Conservation (phyloP, 2,113 vertebrate genomes). For the Verasper variegatus region DNA sequence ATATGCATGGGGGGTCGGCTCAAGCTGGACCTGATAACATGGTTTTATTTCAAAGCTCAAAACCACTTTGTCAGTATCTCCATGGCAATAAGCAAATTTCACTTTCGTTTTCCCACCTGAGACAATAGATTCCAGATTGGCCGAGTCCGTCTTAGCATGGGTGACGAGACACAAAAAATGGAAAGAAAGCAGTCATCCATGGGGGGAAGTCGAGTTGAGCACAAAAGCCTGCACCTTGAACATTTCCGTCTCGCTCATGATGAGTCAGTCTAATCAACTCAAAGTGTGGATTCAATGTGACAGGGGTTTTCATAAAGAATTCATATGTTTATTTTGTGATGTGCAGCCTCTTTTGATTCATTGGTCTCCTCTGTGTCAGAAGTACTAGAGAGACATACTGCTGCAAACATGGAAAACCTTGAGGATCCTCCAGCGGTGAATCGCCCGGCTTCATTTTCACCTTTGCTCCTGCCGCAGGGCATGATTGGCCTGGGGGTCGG, state of each 20-base stretch:
- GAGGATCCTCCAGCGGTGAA: slow-evolving; percentile 26
- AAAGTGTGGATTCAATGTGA: slow-evolving; percentile 2
- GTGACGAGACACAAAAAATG: slow-evolving; percentile 10
- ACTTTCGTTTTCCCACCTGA: slow-evolving; percentile 11
- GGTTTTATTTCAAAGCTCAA: not conserved
- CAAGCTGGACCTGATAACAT: not conserved
- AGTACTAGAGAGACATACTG: slow-evolving; percentile 1
- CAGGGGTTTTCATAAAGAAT: too few relatives aligned
- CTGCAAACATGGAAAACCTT: slow-evolving; percentile 41
- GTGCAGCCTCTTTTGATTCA: slow-evolving; percentile 11
- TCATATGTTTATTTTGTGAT: slow-evolving; percentile 2
- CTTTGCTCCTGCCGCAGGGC: slow-evolving; percentile 52
- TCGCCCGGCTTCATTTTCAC: slow-evolving; percentile 37
- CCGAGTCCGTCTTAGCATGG: not conserved
- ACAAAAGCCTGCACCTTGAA: too few relatives aligned
- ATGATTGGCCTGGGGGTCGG: slow-evolving; percentile 22
- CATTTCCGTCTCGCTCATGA: not conserved
- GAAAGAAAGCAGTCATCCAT: slow-evolving; percentile 2
- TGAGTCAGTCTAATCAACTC: not conserved
- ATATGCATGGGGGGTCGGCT: not conserved
- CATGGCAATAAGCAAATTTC: not conserved
- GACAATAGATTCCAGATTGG: slow-evolving; percentile 13
- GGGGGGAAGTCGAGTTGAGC: not conserved
- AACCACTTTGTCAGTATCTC: not conserved
- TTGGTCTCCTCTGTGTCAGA: slow-evolving; percentile 16